A percentile compares a stretch with the other conserved stretches of the same genome.
These are phyloP conservation scores for Stegana nigrithorax DNA, from an alignment of 2,888 invertebrate genomes.

Conservation along the genomic window DNA sequence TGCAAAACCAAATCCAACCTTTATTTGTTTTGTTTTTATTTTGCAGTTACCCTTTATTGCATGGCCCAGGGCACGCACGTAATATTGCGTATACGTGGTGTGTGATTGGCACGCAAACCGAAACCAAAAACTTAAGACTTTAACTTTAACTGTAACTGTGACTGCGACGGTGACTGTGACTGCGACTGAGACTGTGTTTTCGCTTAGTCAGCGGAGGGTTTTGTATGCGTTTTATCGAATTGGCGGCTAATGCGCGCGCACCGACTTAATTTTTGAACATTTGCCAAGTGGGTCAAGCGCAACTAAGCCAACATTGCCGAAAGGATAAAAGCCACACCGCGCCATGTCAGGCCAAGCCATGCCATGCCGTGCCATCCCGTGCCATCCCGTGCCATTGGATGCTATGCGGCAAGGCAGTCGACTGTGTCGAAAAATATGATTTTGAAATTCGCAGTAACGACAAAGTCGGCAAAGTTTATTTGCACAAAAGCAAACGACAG, in stretches of 20 bases:
- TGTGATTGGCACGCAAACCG: background rate
- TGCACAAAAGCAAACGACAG: slow-evolving; percentile 1
- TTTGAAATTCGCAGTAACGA: too few relatives aligned
- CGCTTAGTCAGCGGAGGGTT: slow-evolving; percentile 4
- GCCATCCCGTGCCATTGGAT: too few relatives aligned
- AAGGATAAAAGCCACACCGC: too few relatives aligned
- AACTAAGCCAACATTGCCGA: background rate
- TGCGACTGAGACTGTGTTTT: too few relatives aligned
- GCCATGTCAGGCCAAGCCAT: too few relatives aligned
- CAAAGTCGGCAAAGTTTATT: slow-evolving; percentile 9
- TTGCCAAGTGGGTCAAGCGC: slow-evolving; percentile 50
- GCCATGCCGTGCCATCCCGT: too few relatives aligned
- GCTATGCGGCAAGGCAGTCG: too few relatives aligned
- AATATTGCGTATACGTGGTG: background rate
- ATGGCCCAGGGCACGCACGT: background rate
- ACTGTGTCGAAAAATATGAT: too few relatives aligned
- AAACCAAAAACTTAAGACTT: background rate
- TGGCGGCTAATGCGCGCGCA: slow-evolving; percentile 8
- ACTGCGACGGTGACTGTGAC: too few relatives aligned
- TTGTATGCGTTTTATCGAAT: slow-evolving; percentile 6
- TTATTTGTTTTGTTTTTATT: too few relatives aligned
- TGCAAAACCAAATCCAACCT: background rate
- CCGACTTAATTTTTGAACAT: slow-evolving; percentile 24
- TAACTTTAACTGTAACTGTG: too few relatives aligned
- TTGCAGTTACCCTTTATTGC: background rate